These are phyloP conservation scores for Lepidocyrtinus sp. DNA, from an alignment of 2,888 invertebrate species.

Conservation along the genomic window DNA sequence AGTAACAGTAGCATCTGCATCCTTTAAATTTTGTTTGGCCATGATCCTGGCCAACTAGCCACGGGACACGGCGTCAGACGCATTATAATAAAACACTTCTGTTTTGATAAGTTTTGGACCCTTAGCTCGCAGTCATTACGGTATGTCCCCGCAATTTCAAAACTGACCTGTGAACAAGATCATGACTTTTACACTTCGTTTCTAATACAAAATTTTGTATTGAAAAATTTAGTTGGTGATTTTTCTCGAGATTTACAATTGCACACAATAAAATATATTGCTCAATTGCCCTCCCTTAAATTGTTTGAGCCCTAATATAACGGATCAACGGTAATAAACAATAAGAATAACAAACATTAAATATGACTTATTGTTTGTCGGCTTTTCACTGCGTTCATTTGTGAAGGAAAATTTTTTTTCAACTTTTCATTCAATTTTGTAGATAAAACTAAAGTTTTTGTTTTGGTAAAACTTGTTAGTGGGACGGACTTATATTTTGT, in stretches of 20 bases:
- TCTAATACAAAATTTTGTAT: background rate
- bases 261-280: too few relatives aligned
- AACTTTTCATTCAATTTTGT: background rate
- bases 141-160: background rate
- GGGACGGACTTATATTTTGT: constrained; percentile 18
- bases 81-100: constrained; percentile 26
- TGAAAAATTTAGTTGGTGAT: background rate
- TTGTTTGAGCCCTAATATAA: constrained; percentile 6
- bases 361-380: constrained; percentile 30
- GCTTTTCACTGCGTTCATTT: constrained; percentile 7
- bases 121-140: constrained; percentile 18
- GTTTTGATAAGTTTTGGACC: constrained; percentile 12
- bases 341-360: background rate
- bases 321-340: constrained; percentile 29
- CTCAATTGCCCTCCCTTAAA: background rate
- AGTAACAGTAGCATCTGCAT: constrained; percentile 39
- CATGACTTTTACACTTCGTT: constrained; percentile 12
- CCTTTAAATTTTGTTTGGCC: constrained; percentile 46
- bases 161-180: constrained; percentile 40
- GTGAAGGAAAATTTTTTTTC: constrained; percentile 7
- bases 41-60: constrained; percentile 53
- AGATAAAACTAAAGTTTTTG: background rate
- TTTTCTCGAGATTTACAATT: background rate
- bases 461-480: constrained; percentile 1
- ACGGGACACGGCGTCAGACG: constrained; percentile 51